phyloP scores from a whole-genome alignment of 2,797 vertebrate species.

The Chelidonichthys spinosus region DNA sequence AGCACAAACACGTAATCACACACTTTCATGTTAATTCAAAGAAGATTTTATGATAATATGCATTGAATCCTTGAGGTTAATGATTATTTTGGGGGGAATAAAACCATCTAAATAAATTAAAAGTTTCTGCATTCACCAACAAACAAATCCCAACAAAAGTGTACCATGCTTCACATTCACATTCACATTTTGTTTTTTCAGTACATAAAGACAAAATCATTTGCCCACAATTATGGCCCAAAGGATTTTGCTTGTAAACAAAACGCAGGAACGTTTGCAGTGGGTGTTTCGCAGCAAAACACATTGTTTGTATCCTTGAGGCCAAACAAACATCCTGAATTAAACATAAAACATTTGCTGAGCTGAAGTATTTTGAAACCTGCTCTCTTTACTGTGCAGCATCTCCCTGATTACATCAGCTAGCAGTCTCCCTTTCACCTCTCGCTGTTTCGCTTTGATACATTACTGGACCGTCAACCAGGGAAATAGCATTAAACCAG shows the following conservation, averaged over 20 bases:
- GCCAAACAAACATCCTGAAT: conserved; percentile 20
- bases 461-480: neutral
- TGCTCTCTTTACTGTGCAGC: neutral
- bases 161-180: neutral
- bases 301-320: conserved; percentile 20
- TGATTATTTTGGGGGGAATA: neutral
- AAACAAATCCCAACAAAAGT: neutral
- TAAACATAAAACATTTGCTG: conserved; percentile 37
- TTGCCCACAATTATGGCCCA: neutral
- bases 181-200: neutral
- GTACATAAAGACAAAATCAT: neutral
- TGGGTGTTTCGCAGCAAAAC: conserved; percentile 4
- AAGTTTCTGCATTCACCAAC: neutral
- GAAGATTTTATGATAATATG: neutral
- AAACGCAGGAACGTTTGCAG: conserved; percentile 1
- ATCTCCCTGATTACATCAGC: conserved; percentile 16
- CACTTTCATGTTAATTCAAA: neutral
- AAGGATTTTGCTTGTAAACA: neutral
- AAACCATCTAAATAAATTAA: neutral
- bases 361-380: conserved; percentile 22
- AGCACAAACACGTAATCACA: neutral
- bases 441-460: conserved; percentile 2
- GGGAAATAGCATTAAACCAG: neutral
- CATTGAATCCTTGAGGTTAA: neutral
- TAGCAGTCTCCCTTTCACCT: neutral